Base-by-base conservation (phyloP, 1,140 invertebrate species). In the Drosophila pandora region DNA sequence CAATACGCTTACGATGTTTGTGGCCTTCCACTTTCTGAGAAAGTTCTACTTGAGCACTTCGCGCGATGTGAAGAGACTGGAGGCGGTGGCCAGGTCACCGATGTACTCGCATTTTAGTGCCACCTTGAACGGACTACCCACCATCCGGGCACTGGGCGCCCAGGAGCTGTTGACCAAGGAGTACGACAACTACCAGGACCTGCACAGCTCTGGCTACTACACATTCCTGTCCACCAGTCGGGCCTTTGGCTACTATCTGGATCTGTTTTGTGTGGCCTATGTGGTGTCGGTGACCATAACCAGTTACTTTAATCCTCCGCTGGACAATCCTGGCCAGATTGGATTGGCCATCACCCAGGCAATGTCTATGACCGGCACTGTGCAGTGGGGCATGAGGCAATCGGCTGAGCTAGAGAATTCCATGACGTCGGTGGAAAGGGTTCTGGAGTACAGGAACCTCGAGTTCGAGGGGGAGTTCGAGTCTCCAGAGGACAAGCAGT, bases 341-440 rank as follows among this genome's bases (percentile, higher is more conserved):
- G 97, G 97, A 6, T 90, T 98, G 8, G 96, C 96, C 0, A 95
- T 98, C 61, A 96, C 96, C 0, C 97, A 97, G 83, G 94, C 95
- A 2, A 94, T 98, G 78, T 94, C 95, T 2, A 83, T 98, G 37
- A 95, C 95, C 6, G 95, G 96, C 1, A 95, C 96, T 92, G 94
- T 98, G 48, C 83, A 89, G 37, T 90, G 79, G 79, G 88, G 87
- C 21, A 78, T 91, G 32, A 90, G 95, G 30, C 95, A 96, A 75
- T 94, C 94, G 34, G 94, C 95, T 0, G 95, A 96, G 90, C 91
- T 96, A 22, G 94, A 95, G 65, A 96, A 95, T 81, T 93, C 95
- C 41, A 95, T 96, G 94, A 96, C 95, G 0, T 95, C 95, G 2
- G 96, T 97, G 3, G 96, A 98, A 83, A 92, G 96, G 25, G 94